Conservation (phyloP, 2,888 invertebrate species). For the Patella depressa region DNA sequence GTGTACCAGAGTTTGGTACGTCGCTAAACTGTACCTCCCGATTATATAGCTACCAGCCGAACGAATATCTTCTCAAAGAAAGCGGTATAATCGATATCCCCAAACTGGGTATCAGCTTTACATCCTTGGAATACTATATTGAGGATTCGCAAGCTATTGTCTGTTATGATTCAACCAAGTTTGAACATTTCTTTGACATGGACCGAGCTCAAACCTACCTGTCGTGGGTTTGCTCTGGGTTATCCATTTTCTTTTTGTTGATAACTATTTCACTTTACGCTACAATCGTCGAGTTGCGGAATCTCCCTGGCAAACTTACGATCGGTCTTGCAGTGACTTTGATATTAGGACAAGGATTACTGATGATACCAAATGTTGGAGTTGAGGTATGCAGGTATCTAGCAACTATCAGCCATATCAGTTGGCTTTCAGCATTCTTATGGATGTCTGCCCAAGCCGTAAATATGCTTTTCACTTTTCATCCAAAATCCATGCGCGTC, state of each 20-base stretch:
- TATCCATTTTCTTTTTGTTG: slow-evolving; percentile 22
- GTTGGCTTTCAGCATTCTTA: slow-evolving; percentile 29
- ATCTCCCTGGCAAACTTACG: slow-evolving; percentile 24
- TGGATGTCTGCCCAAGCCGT: slow-evolving; percentile 28
- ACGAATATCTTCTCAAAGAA: too few relatives aligned
- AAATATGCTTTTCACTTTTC: slow-evolving; percentile 25
- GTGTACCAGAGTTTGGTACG: too few relatives aligned
- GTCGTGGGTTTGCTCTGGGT: slow-evolving; percentile 5
- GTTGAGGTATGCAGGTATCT: slow-evolving; percentile 15
- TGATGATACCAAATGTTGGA: slow-evolving; percentile 11
- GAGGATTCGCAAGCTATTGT: too few relatives aligned
- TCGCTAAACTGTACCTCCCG: too few relatives aligned
- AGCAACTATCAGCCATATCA: slow-evolving; percentile 24
- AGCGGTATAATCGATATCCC: too few relatives aligned
- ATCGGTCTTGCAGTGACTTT: slow-evolving; percentile 23
- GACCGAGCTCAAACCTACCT: background rate
- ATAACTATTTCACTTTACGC: slow-evolving; percentile 19
- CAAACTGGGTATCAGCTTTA: too few relatives aligned
- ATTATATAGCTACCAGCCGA: too few relatives aligned
- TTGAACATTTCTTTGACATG: background rate
- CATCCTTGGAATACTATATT: too few relatives aligned
- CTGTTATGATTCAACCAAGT: too few relatives aligned
- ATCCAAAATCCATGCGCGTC: background rate
- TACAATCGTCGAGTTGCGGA: slow-evolving; percentile 20
- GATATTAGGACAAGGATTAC: slow-evolving; percentile 23